Base-by-base conservation (phyloP, 2,888 invertebrate species). In the Uloborus plumipes region DNA sequence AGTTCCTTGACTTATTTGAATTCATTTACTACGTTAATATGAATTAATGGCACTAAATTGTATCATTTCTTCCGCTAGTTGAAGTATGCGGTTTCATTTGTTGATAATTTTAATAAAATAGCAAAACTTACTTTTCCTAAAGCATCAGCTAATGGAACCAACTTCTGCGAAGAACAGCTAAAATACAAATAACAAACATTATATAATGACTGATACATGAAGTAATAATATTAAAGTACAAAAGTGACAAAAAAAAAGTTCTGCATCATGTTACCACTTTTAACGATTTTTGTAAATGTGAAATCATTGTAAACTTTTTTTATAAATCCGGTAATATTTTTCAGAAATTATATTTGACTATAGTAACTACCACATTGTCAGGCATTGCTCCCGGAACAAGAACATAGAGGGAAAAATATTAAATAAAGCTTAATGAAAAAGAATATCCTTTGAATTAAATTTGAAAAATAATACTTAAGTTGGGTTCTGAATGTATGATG, bases 81-180 rank as follows among this genome's bases (percentile, higher is more conserved):
- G 26, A 26, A 3, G 26, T 26, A 4, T 4, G 4, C 26, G 2
- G 26, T 26, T 26, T 26, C 26, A 2, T 26, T 26, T 26, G n/a
- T n/a, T n/a, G n/a, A n/a, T n/a, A n/a, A n/a, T n/a, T n/a, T n/a
- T 3, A 26, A 26, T 26, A 26, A 26, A 26, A 26, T 2, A 26
- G 26, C 4, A 20, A 66, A 31, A 67, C 20, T 70, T 74, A 80
- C 80, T 51, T 80, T 80, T 74, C 55, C 80, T 55, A 80, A 67
- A 14, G 62, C 59, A 18, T 70, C 18, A 58, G 80, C 80, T 22
- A 80, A n/a, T 15, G 80, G 64, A 14, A 61, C 50, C 20, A 80
- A 69, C 16, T 64, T 58, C 3, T 31, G 55, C 6, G 69, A 39
- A 26, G 74, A 59, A 50, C 80, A 80, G 20, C 80, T 80, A 22